Percentiles rank a stretch among this genome's conserved stretches.
Conservation (phyloP, 2,797 vertebrate species). For the Sphaeramia orbicularis region DNA sequence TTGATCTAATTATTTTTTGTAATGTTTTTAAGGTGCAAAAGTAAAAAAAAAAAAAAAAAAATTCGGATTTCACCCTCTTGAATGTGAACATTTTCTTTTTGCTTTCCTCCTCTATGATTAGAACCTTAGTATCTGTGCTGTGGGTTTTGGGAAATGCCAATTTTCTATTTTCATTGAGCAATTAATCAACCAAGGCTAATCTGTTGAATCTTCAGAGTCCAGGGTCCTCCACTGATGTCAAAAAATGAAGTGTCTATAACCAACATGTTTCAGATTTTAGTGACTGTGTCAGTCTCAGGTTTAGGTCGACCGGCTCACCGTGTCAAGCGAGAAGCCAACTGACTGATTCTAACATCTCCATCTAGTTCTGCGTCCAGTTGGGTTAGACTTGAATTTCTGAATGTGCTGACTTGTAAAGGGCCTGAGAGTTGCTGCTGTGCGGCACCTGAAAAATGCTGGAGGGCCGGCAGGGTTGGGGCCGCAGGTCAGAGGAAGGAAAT, state of each 20-base stretch:
- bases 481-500: slow-evolving; percentile 85
- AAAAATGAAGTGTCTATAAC: not conserved
- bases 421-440: slow-evolving; percentile 67
- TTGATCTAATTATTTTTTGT: not conserved
- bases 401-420: slow-evolving; percentile 53
- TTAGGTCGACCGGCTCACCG: not conserved
- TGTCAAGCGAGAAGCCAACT: slow-evolving; percentile 10
- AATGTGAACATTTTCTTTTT: too few species aligned
- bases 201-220: not conserved
- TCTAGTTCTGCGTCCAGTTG: slow-evolving; percentile 44
- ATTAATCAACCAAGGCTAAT: too few species aligned
- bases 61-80: too few species aligned
- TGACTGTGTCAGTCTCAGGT: not conserved
- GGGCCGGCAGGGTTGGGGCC: slow-evolving; percentile 55
- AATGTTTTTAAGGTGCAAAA: not conserved
- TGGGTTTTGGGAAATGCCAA: too few species aligned
- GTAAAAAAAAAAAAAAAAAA: too few species aligned
- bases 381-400: slow-evolving; percentile 35
- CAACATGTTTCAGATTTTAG: not conserved
- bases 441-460: slow-evolving; percentile 77
- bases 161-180: too few species aligned
- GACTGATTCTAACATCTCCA: slow-evolving; percentile 47
- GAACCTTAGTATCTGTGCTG: too few species aligned
- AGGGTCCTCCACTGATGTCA: not conserved
- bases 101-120: too few species aligned